These are phyloP conservation scores for Metellina segmentata DNA, from an alignment of 2,888 invertebrate genomes.

Conservation along the genomic window DNA sequence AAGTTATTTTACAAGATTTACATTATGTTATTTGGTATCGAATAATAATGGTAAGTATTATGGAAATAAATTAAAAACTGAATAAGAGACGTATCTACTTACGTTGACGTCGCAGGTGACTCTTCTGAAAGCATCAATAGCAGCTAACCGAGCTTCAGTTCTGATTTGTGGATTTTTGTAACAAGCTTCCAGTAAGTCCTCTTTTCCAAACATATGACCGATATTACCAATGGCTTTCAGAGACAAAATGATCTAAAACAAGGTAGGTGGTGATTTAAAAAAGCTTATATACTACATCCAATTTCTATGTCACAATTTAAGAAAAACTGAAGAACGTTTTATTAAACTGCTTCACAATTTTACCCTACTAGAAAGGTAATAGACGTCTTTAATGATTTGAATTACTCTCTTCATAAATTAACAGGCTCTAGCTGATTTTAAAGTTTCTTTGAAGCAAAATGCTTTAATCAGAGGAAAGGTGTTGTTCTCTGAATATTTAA, in stretches of 20 bases:
- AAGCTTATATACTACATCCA: too few species aligned
- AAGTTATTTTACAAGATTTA: too few species aligned
- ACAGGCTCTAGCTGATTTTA: too few species aligned
- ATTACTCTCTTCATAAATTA: too few species aligned
- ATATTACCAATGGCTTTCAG: conserved; percentile 77
- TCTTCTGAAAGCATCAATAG: conserved; percentile 81
- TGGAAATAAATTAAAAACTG: neutral
- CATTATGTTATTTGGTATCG: too few species aligned
- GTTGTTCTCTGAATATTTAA: too few species aligned
- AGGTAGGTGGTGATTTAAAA: neutral
- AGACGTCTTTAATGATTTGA: neutral
- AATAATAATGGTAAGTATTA: too few species aligned
- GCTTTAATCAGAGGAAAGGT: too few species aligned
- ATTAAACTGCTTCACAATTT: too few species aligned
- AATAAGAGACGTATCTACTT: conserved; percentile 26
- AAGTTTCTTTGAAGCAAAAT: too few species aligned
- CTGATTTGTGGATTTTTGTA: conserved; percentile 66
- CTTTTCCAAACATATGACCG: conserved; percentile 63
- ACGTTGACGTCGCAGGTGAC: conserved; percentile 68
- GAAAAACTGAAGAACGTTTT: too few species aligned
- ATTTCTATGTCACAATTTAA: too few species aligned
- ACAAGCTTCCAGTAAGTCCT: conserved; percentile 46
- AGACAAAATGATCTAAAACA: conserved; percentile 69
- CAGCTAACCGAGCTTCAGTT: conserved; percentile 73
- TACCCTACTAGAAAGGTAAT: neutral